Conservation (phyloP, 2,888 invertebrate genomes). For the Nyleta sp. region DNA sequence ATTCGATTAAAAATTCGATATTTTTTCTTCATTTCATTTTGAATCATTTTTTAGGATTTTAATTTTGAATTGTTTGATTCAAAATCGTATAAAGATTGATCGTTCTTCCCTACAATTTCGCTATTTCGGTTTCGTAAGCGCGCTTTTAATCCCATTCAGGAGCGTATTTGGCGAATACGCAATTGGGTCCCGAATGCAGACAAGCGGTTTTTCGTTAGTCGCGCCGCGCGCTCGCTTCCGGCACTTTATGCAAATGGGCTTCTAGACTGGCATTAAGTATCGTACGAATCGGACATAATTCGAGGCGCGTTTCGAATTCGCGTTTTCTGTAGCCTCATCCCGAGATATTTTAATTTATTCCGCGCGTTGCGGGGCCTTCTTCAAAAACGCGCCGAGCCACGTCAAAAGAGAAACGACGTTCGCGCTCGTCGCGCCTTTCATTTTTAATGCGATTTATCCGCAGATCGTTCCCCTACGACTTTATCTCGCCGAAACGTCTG, state of each 20-base stretch:
- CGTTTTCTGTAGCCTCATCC: conserved; percentile 57
- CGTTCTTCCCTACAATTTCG: too few relatives aligned
- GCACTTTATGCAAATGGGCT: conserved; percentile 67
- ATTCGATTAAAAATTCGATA: too few relatives aligned
- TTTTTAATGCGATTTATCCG: conserved; percentile 60
- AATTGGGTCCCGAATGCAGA: conserved; percentile 31
- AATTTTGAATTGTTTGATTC: too few relatives aligned
- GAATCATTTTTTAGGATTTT: too few relatives aligned
- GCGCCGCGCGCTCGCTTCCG: conserved; percentile 60
- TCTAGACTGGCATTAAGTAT: conserved; percentile 60
- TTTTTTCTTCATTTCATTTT: too few relatives aligned
- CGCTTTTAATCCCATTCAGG: not conserved
- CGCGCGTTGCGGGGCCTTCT: conserved; percentile 45
- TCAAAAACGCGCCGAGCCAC: conserved; percentile 56
- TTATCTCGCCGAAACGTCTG: conserved; percentile 45
- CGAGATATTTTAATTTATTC: conserved; percentile 67
- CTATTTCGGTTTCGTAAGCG: too few relatives aligned
- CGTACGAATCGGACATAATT: conserved; percentile 59
- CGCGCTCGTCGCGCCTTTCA: conserved; percentile 54
- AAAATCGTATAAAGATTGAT: too few relatives aligned
- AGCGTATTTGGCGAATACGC: conserved; percentile 2
- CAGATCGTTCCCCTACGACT: conserved; percentile 40
- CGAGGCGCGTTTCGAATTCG: conserved; percentile 54
- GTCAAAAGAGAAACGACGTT: conserved; percentile 60
- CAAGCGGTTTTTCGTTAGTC: conserved; percentile 16